Percentiles rank a stretch among this genome's conserved stretches.
Evolutionary conservation across 2,888 invertebrate species (phyloP).

Genomic region (Antitype chi): DNA sequence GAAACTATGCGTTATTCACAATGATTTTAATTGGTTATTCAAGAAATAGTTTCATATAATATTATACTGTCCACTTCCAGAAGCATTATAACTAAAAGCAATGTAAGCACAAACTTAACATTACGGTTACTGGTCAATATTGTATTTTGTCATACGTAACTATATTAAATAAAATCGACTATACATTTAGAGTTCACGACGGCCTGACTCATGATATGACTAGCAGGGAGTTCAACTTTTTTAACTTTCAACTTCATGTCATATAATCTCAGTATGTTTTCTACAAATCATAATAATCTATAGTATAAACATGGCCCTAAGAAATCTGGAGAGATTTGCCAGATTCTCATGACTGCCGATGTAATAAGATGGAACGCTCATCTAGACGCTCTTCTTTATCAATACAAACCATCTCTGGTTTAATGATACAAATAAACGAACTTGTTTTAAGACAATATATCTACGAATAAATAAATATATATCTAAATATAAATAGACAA

Average conservation of each 20-base stretch:
- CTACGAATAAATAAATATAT: too few species aligned
- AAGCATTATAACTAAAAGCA: background rate
- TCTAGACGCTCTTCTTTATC: too few species aligned
- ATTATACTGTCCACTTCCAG: background rate
- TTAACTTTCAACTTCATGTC: background rate
- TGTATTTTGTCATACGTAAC: slow-evolving; percentile 1
- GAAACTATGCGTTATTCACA: background rate
- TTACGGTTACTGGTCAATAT: background rate
- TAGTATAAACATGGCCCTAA: background rate
- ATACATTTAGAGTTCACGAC: background rate
- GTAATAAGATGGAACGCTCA: background rate
- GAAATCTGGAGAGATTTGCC: background rate
- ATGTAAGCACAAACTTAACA: background rate
- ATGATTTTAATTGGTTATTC: too few species aligned
- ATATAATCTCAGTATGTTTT: background rate
- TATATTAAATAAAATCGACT: slow-evolving; percentile 1
- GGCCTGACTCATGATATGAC: background rate
- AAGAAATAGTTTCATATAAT: too few species aligned
- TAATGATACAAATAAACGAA: too few species aligned
- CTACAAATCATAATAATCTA: background rate
- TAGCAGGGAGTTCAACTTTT: background rate
- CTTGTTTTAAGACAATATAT: too few species aligned
- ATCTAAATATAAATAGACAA: too few species aligned
- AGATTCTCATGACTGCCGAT: background rate
- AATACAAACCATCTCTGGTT: too few species aligned